phyloP scores from a whole-genome alignment of 2,113 vertebrate genomes.

The Callithrix jacchus region DNA sequence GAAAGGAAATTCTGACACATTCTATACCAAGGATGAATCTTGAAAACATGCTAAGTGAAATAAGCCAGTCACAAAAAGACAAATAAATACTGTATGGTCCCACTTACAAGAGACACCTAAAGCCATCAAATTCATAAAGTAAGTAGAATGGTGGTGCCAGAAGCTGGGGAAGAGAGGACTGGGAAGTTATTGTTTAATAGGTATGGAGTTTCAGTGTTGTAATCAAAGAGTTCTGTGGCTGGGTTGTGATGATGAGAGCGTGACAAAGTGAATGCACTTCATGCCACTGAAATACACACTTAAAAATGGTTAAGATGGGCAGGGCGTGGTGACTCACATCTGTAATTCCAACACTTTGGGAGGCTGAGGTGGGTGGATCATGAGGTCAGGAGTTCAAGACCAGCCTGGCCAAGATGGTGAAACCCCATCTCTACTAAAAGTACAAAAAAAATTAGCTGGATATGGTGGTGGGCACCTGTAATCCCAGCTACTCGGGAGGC shows the following conservation, averaged over 20 bases:
- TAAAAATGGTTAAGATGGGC: neutral
- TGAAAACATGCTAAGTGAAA: neutral
- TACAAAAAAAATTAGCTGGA: no score
- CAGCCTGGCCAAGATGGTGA: no score
- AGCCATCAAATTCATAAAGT: neutral
- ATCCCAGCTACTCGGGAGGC: no score
- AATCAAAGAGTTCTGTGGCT: neutral
- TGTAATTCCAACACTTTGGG: no score
- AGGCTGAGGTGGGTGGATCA: no score
- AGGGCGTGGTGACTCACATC: no score
- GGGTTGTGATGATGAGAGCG: neutral
- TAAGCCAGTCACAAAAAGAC: neutral
- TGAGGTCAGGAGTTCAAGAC: no score
- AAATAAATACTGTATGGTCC: neutral
- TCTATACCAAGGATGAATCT: neutral
- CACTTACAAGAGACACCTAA: neutral
- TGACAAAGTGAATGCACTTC: neutral
- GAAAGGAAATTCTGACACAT: neutral
- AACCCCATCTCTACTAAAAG: no score
- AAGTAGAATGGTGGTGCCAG: neutral
- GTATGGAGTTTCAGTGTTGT: neutral
- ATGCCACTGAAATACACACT: neutral
- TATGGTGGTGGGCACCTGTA: no score
- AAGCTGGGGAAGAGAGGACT: neutral
- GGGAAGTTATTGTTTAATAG: neutral